A percentile compares a stretch with the other conserved stretches of the same genome.
Evolutionary conservation across 2,113 vertebrate species (phyloP).

Genomic region (Gadus chalcogrammus): DNA sequence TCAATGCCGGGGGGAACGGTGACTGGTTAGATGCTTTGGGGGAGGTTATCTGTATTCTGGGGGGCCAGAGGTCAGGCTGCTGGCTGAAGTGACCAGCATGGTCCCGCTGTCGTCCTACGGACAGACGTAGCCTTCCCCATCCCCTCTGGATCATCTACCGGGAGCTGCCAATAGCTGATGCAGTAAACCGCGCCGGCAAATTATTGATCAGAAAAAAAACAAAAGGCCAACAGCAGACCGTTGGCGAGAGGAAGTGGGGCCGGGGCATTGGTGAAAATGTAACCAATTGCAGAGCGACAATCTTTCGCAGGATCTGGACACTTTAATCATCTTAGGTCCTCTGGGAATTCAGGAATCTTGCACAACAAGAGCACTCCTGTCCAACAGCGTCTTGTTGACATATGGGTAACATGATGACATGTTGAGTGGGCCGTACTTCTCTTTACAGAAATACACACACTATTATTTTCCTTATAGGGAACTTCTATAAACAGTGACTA

Average conservation of each 20-base stretch:
- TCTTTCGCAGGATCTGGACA: too few species aligned
- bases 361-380: too few species aligned
- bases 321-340: too few species aligned
- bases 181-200: conserved; percentile 33
- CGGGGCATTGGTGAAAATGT: background rate
- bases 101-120: conserved; percentile 14
- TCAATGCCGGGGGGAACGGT: background rate
- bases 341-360: too few species aligned
- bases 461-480: too few species aligned
- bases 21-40: conserved; percentile 19
- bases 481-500: too few species aligned
- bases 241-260: background rate
- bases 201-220: conserved; percentile 57
- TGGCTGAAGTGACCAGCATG: conserved; percentile 21
- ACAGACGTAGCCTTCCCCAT: conserved; percentile 13
- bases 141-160: conserved; percentile 18
- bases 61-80: conserved; percentile 28
- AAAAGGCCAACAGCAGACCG: background rate
- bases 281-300: too few species aligned
- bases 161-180: conserved; percentile 14
- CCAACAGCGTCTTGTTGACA: too few species aligned
- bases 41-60: conserved; percentile 36
- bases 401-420: too few species aligned
- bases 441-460: too few species aligned
- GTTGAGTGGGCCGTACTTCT: too few species aligned